Evolutionary conservation across 2,888 invertebrate species (phyloP).

Genomic region (Fragum whitleyi): DNA sequence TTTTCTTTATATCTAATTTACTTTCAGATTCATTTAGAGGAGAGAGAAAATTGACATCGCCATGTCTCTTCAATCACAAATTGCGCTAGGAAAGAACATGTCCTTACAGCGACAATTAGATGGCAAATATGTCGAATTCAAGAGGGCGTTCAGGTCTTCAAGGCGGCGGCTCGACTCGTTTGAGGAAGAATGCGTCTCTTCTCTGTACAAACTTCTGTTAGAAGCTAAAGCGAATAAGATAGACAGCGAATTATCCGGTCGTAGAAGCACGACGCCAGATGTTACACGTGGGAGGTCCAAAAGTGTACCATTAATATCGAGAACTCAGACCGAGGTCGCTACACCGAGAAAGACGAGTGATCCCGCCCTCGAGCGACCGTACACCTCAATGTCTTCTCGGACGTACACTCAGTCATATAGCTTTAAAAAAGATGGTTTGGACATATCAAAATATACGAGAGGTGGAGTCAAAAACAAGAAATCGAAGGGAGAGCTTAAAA

Average conservation of each 20-base stretch:
- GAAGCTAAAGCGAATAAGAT: conserved; percentile 46
- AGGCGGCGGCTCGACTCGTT: conserved; percentile 45
- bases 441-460: conserved; percentile 40
- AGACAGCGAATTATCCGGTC: neutral
- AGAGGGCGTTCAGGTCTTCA: conserved; percentile 35
- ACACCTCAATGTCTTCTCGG: conserved; percentile 44
- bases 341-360: neutral
- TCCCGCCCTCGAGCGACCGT: conserved; percentile 16
- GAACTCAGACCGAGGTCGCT: conserved; percentile 33
- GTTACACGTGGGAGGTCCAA: neutral
- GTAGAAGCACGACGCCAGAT: conserved; percentile 1
- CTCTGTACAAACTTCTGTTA: conserved; percentile 53
- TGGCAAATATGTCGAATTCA: conserved; percentile 39
- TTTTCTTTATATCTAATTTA: no score
- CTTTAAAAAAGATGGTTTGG: conserved; percentile 52
- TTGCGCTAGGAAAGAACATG: conserved; percentile 49
- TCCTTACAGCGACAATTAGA: conserved; percentile 53
- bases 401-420: conserved; percentile 59
- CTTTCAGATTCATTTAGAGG: no score
- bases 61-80: conserved; percentile 51
- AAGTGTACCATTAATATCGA: neutral
- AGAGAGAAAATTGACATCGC: no score
- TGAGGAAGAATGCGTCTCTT: conserved; percentile 57
- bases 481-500: conserved; percentile 19
- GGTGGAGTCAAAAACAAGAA: conserved; percentile 38